phyloP scores from a whole-genome alignment of 1,140 invertebrate species.

The Pseudomyrmex flavicornis region DNA sequence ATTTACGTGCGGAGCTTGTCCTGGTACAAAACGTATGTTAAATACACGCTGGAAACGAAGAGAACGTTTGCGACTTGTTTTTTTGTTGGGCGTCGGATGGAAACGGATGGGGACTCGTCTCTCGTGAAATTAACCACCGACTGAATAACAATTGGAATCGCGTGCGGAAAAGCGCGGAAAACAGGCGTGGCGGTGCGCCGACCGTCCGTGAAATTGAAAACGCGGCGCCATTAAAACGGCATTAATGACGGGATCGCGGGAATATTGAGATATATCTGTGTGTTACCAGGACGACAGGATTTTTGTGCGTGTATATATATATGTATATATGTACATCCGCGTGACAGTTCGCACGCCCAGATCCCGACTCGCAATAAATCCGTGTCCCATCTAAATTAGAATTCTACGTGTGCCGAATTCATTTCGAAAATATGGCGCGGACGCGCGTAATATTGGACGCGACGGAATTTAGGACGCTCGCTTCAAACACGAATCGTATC shows the following conservation, averaged over 20 bases:
- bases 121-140: slow-evolving; percentile 60
- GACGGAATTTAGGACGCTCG: slow-evolving; percentile 26
- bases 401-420: slow-evolving; percentile 55
- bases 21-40: slow-evolving; percentile 13
- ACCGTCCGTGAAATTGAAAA: slow-evolving; percentile 64
- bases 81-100: background rate
- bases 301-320: slow-evolving; percentile 22
- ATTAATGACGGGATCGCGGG: slow-evolving; percentile 60
- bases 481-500: background rate
- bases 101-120: slow-evolving; percentile 16
- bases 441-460: slow-evolving; percentile 49
- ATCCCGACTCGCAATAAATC: slow-evolving; percentile 51
- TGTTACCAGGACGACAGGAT: slow-evolving; percentile 34
- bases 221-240: slow-evolving; percentile 64
- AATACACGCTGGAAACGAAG: slow-evolving; percentile 10
- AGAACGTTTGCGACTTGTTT: slow-evolving; percentile 25
- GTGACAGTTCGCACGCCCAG: background rate
- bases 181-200: slow-evolving; percentile 17
- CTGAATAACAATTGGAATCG: slow-evolving; percentile 62
- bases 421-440: slow-evolving; percentile 46
- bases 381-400: slow-evolving; percentile 51
- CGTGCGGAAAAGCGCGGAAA: slow-evolving; percentile 57
- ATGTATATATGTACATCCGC: too few species aligned
- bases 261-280: slow-evolving; percentile 57
- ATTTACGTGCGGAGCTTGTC: background rate